A percentile compares a stretch with the other conserved stretches of the same genome.
Conservation (phyloP, 2,888 invertebrate genomes). For the Caenorhabditis virilis region DNA sequence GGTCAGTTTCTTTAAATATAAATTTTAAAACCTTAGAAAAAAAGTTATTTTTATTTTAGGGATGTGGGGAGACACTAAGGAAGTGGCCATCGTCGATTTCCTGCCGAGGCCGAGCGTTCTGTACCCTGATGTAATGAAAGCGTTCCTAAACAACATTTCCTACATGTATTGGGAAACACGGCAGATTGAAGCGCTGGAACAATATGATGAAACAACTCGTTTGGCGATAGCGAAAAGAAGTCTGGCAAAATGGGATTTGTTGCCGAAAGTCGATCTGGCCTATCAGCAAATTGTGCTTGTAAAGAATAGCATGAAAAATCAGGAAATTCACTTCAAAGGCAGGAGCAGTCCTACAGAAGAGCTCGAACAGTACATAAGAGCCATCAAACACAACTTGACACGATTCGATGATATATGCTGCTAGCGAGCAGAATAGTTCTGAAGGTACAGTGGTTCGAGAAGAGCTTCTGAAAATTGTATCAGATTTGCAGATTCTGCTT, state of each 20-base stretch:
- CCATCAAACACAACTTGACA: not conserved
- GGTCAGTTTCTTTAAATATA: slow-evolving; percentile 19
- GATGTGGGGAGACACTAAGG: slow-evolving; percentile 32
- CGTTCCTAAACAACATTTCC: not conserved
- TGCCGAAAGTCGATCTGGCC: not conserved
- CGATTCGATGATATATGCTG: too few relatives aligned
- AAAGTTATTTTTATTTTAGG: slow-evolving; percentile 32
- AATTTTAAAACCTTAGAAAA: slow-evolving; percentile 15
- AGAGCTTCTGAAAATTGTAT: too few relatives aligned
- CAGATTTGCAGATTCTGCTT: too few relatives aligned
- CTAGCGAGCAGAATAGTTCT: too few relatives aligned
- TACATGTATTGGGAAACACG: not conserved
- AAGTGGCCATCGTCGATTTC: slow-evolving; percentile 36
- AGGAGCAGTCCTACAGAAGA: not conserved
- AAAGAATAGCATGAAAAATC: not conserved
- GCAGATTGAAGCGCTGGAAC: not conserved
- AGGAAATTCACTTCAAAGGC: too few relatives aligned
- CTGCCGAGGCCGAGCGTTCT: slow-evolving; percentile 20
- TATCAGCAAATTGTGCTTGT: not conserved
- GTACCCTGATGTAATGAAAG: not conserved
- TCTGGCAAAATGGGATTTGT: not conserved
- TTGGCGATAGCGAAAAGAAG: not conserved
- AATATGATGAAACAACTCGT: not conserved
- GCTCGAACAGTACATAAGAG: not conserved
- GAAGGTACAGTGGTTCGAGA: too few relatives aligned